Base-by-base conservation (phyloP, 2,888 invertebrate species). In the Cheilosia grossa region DNA sequence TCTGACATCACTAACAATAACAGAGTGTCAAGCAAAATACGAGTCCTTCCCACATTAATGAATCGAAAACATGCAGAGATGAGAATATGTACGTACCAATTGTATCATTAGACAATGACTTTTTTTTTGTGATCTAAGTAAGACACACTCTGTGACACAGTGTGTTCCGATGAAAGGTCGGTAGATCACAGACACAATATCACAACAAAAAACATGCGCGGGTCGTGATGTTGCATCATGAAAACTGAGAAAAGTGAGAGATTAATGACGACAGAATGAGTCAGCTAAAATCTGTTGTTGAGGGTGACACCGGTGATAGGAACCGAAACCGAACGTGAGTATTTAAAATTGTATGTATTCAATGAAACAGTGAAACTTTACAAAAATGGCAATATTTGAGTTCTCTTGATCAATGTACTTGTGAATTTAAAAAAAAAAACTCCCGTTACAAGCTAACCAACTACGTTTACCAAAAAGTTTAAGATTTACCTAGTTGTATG, bases 1-100 rank as follows among this genome's bases (percentile, higher is more conserved):
- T 67, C 27, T 61, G 73, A 64, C 73, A 61, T 19, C 42, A 69
- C 10, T 4, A 69, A 77, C 47, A 77, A 77, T 61, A 77, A 51
- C n/a, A 67, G 53, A 30, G 21, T 2, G 2, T 3, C 17, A 15
- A 54, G 19, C 13, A 49, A 40, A 56, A 49, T 44, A 27, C 49
- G 19, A 30, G 66, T 51, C 51, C 66, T 67, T 75, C 7, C 47
- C 40, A 54, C 40, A 40, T 40, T 40, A 73, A 37, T 73, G 54
- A 15, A 73, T 21, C 33, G 37, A 49, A 69, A 59, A 70, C 21
- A 37, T 24, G 49, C n/a, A 59, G 37, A 37, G 17, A 7, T 7
- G 30, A 30, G 30, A 30, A 7, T 9, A 9, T 37, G 44, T 44
- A 21, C 33, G 56, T 47, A 40, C 9, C 24, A 70, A 24, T 30